Evolutionary conservation across 1,140 invertebrate genomes (phyloP).

Genomic region (Copidosoma floridanum): DNA sequence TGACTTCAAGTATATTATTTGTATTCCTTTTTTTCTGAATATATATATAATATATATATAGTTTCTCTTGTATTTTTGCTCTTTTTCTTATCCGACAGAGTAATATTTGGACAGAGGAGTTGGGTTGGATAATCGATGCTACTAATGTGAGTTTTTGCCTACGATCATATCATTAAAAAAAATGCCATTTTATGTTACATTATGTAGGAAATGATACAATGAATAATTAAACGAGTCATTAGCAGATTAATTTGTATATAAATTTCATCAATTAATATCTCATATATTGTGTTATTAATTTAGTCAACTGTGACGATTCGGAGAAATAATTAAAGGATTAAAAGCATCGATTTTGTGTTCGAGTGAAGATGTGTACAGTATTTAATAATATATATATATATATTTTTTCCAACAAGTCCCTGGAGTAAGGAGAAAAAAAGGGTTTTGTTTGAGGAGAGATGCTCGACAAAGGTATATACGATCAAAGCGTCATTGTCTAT

Average conservation of each 20-base stretch:
- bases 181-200: too few species aligned
- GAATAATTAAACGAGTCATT: too few species aligned
- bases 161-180: too few species aligned
- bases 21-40: slow-evolving; percentile 15
- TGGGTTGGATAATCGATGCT: slow-evolving; percentile 17
- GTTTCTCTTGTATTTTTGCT: slow-evolving; percentile 24
- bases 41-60: slow-evolving; percentile 13
- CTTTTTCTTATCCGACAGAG: slow-evolving; percentile 10
- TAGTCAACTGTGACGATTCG: too few species aligned
- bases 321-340: too few species aligned
- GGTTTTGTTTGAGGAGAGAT: slow-evolving; percentile 20
- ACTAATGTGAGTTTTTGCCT: background rate
- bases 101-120: slow-evolving; percentile 8
- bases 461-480: slow-evolving; percentile 30
- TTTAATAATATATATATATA: slow-evolving; percentile 9
- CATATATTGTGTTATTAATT: too few species aligned
- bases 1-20: slow-evolving; percentile 55
- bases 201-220: too few species aligned
- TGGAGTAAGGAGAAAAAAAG: slow-evolving; percentile 15
- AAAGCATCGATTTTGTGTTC: slow-evolving; percentile 7
- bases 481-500: slow-evolving; percentile 39
- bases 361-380: slow-evolving; percentile 18
- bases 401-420: background rate
- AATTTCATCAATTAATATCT: too few species aligned
- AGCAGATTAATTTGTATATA: too few species aligned